Conservation (phyloP, 2,888 invertebrate species). For the Mesorhabditis belari region DNA sequence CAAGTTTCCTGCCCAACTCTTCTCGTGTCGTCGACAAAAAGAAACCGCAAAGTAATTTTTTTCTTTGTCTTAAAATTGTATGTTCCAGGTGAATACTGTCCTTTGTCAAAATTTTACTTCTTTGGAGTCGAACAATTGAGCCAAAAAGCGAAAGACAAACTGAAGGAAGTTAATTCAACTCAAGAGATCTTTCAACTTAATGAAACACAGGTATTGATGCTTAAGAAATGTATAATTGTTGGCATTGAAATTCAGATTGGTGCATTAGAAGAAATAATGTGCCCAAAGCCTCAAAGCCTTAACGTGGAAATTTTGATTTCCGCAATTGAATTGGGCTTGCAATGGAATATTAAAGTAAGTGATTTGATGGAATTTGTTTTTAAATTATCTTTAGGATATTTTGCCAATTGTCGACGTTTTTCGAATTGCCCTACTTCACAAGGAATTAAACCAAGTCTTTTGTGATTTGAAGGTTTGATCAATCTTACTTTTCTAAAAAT, state of each 20-base stretch:
- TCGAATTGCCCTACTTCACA: constrained; percentile 72
- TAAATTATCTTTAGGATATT: constrained; percentile 68
- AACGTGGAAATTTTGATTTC: constrained; percentile 59
- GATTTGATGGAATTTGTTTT: neutral
- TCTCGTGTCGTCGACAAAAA: constrained; percentile 32
- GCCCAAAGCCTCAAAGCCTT: constrained; percentile 3
- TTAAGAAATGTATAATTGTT: neutral
- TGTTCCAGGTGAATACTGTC: neutral
- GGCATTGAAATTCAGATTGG: constrained; percentile 6
- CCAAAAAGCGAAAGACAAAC: constrained; percentile 32
- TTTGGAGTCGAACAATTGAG: constrained; percentile 25
- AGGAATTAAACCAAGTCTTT: constrained; percentile 62
- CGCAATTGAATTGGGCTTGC: constrained; percentile 63
- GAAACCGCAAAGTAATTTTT: constrained; percentile 39
- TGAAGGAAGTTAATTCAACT: constrained; percentile 25
- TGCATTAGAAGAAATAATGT: constrained; percentile 13
- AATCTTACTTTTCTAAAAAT: neutral
- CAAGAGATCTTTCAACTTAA: constrained; percentile 23
- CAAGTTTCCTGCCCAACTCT: constrained; percentile 26
- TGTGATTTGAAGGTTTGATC: constrained; percentile 7
- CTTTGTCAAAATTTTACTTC: constrained; percentile 7
- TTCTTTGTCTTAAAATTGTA: constrained; percentile 28
- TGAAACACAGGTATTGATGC: constrained; percentile 12
- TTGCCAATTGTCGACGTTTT: constrained; percentile 84
- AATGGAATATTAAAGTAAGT: constrained; percentile 60